A percentile compares a stretch with the other conserved stretches of the same genome.
Evolutionary conservation across 1,140 invertebrate species (phyloP).

Genomic region (Maconellicoccus hirsutus): DNA sequence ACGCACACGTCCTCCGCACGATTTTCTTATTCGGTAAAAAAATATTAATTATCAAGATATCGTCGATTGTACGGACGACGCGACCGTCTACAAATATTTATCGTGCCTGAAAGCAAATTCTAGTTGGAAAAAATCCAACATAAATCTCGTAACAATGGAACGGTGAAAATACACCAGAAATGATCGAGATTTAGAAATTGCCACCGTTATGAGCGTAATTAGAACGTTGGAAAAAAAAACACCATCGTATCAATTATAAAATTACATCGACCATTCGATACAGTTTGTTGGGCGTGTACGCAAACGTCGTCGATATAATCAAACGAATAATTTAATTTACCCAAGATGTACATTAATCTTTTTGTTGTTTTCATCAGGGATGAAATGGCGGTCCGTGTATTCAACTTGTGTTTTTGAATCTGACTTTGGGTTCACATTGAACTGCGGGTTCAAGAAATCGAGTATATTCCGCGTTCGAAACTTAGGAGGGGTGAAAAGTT

Average conservation of each 20-base stretch:
- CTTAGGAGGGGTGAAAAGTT: constrained; percentile 75
- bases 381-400: constrained; percentile 39
- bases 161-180: no score
- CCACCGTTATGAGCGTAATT: no score
- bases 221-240: no score
- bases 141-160: no score
- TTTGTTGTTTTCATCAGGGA: constrained; percentile 34
- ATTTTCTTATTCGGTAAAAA: neutral
- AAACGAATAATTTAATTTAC: neutral
- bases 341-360: constrained; percentile 23
- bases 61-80: neutral
- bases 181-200: no score
- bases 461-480: constrained; percentile 76
- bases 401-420: constrained; percentile 73
- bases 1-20: neutral
- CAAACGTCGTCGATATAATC: no score
- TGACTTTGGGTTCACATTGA: constrained; percentile 73
- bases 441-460: constrained; percentile 83
- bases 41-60: neutral
- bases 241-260: no score
- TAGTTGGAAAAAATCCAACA: no score
- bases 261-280: no score
- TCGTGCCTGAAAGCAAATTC: no score
- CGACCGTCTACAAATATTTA: no score
- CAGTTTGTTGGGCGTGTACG: no score